Evolutionary conservation across 2,113 vertebrate species (phyloP), one percentile per base, ranked within the genome.

Genomic region (Peucedramus taeniatus): DNA sequence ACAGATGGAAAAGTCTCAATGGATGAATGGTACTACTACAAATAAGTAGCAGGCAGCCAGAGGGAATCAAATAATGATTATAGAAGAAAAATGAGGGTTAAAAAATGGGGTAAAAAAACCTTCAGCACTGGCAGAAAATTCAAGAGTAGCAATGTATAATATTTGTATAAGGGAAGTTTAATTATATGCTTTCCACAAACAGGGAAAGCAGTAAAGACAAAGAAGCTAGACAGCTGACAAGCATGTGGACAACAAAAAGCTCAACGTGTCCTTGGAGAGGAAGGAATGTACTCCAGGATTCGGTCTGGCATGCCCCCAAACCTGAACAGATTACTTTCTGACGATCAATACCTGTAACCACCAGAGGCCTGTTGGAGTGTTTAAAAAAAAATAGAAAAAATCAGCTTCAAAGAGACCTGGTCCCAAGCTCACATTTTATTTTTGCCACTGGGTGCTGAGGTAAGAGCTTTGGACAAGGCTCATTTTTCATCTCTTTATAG

Each of bases 1-100:
- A 98, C 98, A 98, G 98, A 98, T 98, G 98, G 98, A 98, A 99
- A 99, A 98, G 97, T 98, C 98, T 98, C 98, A 98, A 97, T 98
- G 98, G 98, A 99, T 99, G 98, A 98, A 99, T 98, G 97, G 97
- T 98, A 97, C 97, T 97, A 98, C 98, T 96, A 97, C 98, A 98
- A 97, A 98, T 97, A 98, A 98, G 95, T 96, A 98, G 97, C 97
- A 98, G 97, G 97, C 97, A 97, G 97, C 98, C 98, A 98, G 97
- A 96, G 98, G 98, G 98, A 98, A 97, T 97, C 97, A 97, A 96
- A 98, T 98, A 97, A 98, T 98, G 97, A 98, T 98, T 98, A 98
- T 69, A 96, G 97, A 98, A 98, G 98, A 98, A 98, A 98, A 98
- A 98, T 98, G 97, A 98, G 97, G 96, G 97, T 96, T 97, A 97